Percentiles rank a stretch among this genome's conserved stretches.
Conservation (phyloP, 2,797 vertebrate species). For the Varecia variegata region DNA sequence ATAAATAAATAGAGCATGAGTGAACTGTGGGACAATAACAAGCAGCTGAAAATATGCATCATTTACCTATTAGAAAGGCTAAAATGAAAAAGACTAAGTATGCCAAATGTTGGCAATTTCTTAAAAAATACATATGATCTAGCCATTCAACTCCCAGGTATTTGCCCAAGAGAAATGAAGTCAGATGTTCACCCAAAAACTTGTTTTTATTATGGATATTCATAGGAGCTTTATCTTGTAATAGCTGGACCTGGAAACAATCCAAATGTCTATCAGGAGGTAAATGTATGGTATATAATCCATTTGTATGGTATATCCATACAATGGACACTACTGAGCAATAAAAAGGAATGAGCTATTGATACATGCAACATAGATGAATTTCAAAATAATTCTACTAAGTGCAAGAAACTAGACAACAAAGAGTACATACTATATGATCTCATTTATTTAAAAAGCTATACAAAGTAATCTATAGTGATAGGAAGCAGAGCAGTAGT, state of each 20-base stretch:
- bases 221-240: neutral
- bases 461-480: neutral
- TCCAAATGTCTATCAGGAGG: neutral
- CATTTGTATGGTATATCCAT: neutral
- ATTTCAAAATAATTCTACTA: neutral
- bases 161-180: neutral
- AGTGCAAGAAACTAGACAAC: neutral
- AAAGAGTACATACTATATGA: neutral
- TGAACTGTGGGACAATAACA: neutral
- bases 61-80: neutral
- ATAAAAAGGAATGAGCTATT: neutral
- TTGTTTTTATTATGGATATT: neutral
- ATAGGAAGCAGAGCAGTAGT: neutral
- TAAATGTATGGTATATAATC: neutral
- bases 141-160: neutral
- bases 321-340: neutral
- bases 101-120: neutral
- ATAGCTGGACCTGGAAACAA: neutral
- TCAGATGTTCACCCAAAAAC: neutral
- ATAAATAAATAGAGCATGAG: neutral
- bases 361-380: neutral
- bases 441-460: neutral
- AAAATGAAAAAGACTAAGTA: neutral
- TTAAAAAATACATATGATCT: neutral
- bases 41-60: neutral